phyloP scores from a whole-genome alignment of 2,888 invertebrate genomes.

The Meiosimyza platycephala region DNA sequence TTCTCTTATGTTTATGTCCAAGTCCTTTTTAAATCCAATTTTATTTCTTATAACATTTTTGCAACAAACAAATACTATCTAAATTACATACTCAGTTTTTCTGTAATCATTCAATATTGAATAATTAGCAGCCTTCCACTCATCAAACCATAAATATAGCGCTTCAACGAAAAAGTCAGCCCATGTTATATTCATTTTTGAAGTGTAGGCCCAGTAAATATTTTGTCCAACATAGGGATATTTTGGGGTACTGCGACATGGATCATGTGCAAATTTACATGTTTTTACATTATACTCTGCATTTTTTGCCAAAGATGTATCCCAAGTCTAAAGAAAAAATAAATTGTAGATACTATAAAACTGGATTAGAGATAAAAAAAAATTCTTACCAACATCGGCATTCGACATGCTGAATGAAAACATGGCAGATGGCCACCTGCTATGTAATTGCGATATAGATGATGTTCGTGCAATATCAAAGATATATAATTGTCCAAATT shows the following conservation, averaged over 20 bases:
- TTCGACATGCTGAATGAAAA: conserved; percentile 42
- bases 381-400: conserved; percentile 40
- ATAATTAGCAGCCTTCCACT: conserved; percentile 40
- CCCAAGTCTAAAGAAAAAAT: conserved; percentile 38
- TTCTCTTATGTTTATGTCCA: too few relatives aligned
- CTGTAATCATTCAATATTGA: conserved; percentile 34
- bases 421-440: conserved; percentile 40
- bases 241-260: conserved; percentile 40
- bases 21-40: too few relatives aligned
- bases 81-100: conserved; percentile 36
- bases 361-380: not conserved
- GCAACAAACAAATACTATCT: too few relatives aligned
- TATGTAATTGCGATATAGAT: conserved; percentile 40
- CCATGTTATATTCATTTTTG: conserved; percentile 31
- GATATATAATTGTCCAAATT: conserved; percentile 28
- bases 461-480: conserved; percentile 42
- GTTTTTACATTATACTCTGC: conserved; percentile 42
- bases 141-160: conserved; percentile 43
- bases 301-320: conserved; percentile 37
- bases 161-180: conserved; percentile 37
- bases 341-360: not conserved
- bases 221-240: conserved; percentile 45
- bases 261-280: conserved; percentile 42
- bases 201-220: conserved; percentile 42
- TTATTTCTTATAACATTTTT: too few relatives aligned